Evolutionary conservation across 2,113 vertebrate genomes (phyloP).

Genomic region (Vireo altiloquus): DNA sequence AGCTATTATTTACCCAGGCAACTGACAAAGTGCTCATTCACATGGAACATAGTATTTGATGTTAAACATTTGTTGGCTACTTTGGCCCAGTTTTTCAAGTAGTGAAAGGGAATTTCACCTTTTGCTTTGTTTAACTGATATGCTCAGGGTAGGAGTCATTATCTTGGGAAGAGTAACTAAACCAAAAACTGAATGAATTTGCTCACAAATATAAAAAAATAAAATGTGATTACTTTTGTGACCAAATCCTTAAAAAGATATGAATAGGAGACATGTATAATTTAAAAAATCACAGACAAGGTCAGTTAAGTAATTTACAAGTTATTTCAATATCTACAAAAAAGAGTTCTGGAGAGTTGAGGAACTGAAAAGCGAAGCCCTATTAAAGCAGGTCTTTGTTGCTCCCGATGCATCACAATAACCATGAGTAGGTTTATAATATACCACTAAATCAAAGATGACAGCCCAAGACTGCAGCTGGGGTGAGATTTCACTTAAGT

Average conservation of each 20-base stretch:
- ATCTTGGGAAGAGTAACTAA: background rate
- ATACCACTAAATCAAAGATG: background rate
- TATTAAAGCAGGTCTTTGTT: background rate
- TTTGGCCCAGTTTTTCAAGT: slow-evolving; percentile 48
- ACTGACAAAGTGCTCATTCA: background rate
- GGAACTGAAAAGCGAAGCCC: background rate
- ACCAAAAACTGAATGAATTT: background rate
- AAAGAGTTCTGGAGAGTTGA: background rate
- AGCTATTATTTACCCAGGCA: background rate
- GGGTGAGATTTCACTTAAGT: background rate
- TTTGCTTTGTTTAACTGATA: background rate
- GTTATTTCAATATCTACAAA: slow-evolving; percentile 9
- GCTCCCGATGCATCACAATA: background rate
- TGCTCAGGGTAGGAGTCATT: background rate
- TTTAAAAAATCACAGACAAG: background rate
- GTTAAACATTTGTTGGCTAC: slow-evolving; percentile 13
- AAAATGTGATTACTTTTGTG: background rate
- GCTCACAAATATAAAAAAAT: background rate
- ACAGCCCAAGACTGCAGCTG: background rate
- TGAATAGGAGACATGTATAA: accelerated
- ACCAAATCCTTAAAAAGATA: background rate
- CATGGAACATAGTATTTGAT: slow-evolving; percentile 8
- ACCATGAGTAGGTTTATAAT: background rate
- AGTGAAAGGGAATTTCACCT: slow-evolving; percentile 12
- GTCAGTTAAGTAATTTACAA: background rate